Evolutionary conservation across 2,888 invertebrate species (phyloP).

Genomic region (Latheticus oryzae): DNA sequence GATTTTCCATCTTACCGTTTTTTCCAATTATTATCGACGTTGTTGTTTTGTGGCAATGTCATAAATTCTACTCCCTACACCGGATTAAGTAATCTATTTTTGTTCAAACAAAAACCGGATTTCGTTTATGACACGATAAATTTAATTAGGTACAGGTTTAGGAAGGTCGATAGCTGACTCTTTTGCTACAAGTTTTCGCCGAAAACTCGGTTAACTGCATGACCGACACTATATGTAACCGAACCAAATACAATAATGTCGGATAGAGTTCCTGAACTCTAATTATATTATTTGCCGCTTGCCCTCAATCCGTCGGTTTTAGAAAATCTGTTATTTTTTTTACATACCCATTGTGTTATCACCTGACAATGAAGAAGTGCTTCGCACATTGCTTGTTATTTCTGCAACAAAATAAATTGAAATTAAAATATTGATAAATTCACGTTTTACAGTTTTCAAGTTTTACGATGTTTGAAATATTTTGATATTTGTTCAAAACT

Average conservation of each 20-base stretch:
- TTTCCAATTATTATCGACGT: slow-evolving; percentile 9
- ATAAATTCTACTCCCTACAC: slow-evolving; percentile 2
- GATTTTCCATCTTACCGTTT: background rate
- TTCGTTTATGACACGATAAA: slow-evolving; percentile 15
- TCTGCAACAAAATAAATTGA: slow-evolving; percentile 45
- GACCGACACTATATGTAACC: slow-evolving; percentile 23
- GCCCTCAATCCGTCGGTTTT: no score
- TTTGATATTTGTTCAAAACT: no score
- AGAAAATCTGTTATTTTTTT: slow-evolving; percentile 2
- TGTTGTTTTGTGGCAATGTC: slow-evolving; percentile 9
- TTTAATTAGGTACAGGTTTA: slow-evolving; percentile 24
- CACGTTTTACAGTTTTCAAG: no score
- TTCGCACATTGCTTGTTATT: slow-evolving; percentile 51
- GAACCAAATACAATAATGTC: slow-evolving; percentile 19
- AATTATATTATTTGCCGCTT: slow-evolving; percentile 1
- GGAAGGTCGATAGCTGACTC: slow-evolving; percentile 12
- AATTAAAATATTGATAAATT: background rate
- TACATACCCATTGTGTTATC: slow-evolving; percentile 48
- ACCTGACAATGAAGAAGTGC: slow-evolving; percentile 42
- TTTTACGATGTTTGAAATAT: no score
- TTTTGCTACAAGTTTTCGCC: slow-evolving; percentile 12
- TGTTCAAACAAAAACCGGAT: slow-evolving; percentile 13
- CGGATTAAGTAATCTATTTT: slow-evolving; percentile 18
- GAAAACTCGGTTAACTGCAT: slow-evolving; percentile 24
- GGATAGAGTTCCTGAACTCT: slow-evolving; percentile 3